A percentile compares a stretch with the other conserved stretches of the same genome.
Conservation (phyloP, 2,113 vertebrate species). For the Myotis yumanensis region DNA sequence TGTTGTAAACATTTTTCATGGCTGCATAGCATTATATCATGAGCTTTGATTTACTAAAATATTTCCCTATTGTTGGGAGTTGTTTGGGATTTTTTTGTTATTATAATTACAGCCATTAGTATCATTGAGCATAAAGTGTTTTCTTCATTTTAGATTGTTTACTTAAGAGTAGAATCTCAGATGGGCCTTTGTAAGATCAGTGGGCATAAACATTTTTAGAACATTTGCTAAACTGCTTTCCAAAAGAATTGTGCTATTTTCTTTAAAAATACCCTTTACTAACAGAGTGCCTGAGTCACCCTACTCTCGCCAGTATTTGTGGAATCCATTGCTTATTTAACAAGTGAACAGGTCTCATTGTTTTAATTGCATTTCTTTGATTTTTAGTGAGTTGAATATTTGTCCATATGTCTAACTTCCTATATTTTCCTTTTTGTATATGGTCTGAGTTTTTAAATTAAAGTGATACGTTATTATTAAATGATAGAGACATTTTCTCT, state of each 20-base stretch:
- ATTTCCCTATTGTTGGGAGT: neutral
- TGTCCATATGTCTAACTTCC: neutral
- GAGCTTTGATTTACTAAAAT: neutral
- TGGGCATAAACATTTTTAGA: slow-evolving; percentile 14
- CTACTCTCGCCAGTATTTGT: neutral
- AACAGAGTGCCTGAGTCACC: neutral
- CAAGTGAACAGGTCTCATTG: neutral
- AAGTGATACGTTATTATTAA: slow-evolving; percentile 46
- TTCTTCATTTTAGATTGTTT: slow-evolving; percentile 43
- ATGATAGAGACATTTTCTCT: neutral
- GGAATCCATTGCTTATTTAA: slow-evolving; percentile 18
- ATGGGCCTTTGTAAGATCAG: neutral
- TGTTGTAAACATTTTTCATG: neutral
- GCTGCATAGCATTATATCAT: neutral
- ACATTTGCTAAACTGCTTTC: slow-evolving; percentile 30
- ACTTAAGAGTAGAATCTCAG: slow-evolving; percentile 7
- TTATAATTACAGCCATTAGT: neutral
- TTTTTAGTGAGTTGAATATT: slow-evolving; percentile 40
- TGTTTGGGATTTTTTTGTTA: slow-evolving; percentile 1
- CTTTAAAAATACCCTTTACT: neutral
- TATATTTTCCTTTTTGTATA: neutral
- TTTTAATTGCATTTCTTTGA: slow-evolving; percentile 27
- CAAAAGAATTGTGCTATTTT: slow-evolving; percentile 19
- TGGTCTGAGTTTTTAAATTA: neutral
- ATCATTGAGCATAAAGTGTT: slow-evolving; percentile 35